Base-by-base conservation (phyloP, 2,888 invertebrate genomes). In the Timandra comae region DNA sequence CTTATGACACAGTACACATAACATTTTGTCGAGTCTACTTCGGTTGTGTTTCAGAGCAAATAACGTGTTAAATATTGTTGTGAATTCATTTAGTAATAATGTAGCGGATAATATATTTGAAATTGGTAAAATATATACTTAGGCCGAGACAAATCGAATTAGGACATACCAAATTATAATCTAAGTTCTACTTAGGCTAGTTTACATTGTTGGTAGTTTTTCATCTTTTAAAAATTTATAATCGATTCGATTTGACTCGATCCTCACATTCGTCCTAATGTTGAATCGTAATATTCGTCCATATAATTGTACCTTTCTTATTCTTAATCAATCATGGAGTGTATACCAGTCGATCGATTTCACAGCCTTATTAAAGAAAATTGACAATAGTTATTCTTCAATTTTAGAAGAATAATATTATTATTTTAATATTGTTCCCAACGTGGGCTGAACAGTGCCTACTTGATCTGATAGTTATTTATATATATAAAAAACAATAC, bases 31-130 rank as follows among this genome's bases (percentile, higher is more conserved):
- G 56, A 52, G 43, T 47, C 38, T 43, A 50, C 36, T 35, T 41
- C 45, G 70, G 73, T 78, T 79, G 77, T 75, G 69, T 73, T 63
- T 63, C 54, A 59, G 50, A 58, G 58, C 58, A 63, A 64, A 58
- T 63, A 59, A 53, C 43, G 39, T 55, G n/a, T 50, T 55, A 51
- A 45, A 35, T 31, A 44, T 55, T 47, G 69, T 71, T 68, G 72
- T 71, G 66, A 66, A 5, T 52, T 56, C 34, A 31, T 59, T 33
- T 63, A 52, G 46, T 43, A 41, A 43, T 49, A 47, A 48, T 44
- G 38, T 33, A 49, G 36, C 41, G 44, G 10, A 29, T 16, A 22
- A 30, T 34, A 31, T 33, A 31, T n/a, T 31, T 34, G 9, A 29
- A 29, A 24, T 12, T 11, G 24, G 34, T 3, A 29, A 36, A 36